These are phyloP conservation scores for Thunnus maccoyii DNA, from an alignment of 2,113 vertebrate genomes.

Conservation along the genomic window DNA sequence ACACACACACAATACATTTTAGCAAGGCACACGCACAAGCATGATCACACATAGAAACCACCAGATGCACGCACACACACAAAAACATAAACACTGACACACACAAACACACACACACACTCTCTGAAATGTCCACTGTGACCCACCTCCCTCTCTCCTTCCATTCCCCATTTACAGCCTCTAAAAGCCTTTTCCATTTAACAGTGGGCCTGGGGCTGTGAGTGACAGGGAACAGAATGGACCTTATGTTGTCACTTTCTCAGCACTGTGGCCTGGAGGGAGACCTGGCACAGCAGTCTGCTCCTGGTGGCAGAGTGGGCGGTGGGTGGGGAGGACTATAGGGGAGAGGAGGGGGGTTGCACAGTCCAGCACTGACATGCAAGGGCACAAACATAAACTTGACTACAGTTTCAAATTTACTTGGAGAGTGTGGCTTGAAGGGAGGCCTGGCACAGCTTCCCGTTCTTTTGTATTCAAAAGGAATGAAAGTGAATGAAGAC, in stretches of 20 bases:
- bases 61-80: neutral
- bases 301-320: constrained; percentile 54
- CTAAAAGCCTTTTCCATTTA: constrained; percentile 85
- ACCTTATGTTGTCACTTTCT: constrained; percentile 84
- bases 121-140: constrained; percentile 60
- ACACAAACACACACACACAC: constrained; percentile 6
- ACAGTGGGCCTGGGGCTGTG: constrained; percentile 79
- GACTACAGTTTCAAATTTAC: constrained; percentile 52
- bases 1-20: neutral
- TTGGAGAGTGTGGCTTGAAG: constrained; percentile 47
- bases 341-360: neutral
- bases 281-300: constrained; percentile 78
- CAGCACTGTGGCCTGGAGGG: constrained; percentile 77
- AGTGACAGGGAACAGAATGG: constrained; percentile 85
- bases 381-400: constrained; percentile 61
- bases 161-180: constrained; percentile 77
- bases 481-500: constrained; percentile 18
- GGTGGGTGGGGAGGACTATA: constrained; percentile 21
- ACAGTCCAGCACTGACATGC: constrained; percentile 39
- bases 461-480: constrained; percentile 24
- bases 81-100: neutral
- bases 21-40: neutral
- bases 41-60: neutral
- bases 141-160: constrained; percentile 66
- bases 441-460: constrained; percentile 33